These are phyloP conservation scores for Triplophysa bombifrons DNA, from an alignment of 2,797 vertebrate genomes.

Conservation along the genomic window DNA sequence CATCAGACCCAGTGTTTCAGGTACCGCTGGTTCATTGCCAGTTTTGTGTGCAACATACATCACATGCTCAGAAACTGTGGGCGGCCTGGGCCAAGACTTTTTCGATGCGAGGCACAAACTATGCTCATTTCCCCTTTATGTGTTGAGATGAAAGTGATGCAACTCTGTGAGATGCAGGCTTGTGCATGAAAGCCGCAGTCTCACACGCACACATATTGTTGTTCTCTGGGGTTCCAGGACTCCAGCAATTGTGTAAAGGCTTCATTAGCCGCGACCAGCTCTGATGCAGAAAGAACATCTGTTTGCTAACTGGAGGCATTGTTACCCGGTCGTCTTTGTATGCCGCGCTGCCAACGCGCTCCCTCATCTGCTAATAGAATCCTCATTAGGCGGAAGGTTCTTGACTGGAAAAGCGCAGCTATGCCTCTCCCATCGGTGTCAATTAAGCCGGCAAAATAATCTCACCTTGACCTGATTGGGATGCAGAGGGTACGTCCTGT, in stretches of 20 bases:
- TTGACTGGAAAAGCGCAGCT: constrained; percentile 68
- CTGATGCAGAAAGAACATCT: constrained; percentile 78
- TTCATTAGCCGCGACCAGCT: constrained; percentile 81
- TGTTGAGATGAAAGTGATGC: constrained; percentile 10
- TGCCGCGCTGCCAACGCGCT: constrained; percentile 76
- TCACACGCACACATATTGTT: constrained; percentile 21
- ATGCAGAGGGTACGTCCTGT: constrained; percentile 1
- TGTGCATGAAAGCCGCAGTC: constrained; percentile 19
- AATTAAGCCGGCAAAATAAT: constrained; percentile 52
- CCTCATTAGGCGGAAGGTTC: constrained; percentile 76
- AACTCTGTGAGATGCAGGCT: constrained; percentile 31
- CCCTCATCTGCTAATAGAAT: constrained; percentile 80
- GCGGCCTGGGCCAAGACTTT: background rate
- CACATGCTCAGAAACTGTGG: constrained; percentile 3
- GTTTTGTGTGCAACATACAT: background rate
- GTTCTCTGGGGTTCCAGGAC: constrained; percentile 69
- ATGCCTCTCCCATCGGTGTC: constrained; percentile 63
- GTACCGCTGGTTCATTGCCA: background rate
- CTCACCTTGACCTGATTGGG: constrained; percentile 50
- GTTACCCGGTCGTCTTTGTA: constrained; percentile 81
- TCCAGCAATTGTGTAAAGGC: constrained; percentile 73
- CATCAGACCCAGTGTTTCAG: background rate
- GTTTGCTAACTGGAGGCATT: constrained; percentile 82
- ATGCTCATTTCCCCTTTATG: constrained; percentile 22
- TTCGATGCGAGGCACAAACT: background rate